Conservation (phyloP, 2,113 vertebrate genomes). For the Heloderma charlesbogerti region DNA sequence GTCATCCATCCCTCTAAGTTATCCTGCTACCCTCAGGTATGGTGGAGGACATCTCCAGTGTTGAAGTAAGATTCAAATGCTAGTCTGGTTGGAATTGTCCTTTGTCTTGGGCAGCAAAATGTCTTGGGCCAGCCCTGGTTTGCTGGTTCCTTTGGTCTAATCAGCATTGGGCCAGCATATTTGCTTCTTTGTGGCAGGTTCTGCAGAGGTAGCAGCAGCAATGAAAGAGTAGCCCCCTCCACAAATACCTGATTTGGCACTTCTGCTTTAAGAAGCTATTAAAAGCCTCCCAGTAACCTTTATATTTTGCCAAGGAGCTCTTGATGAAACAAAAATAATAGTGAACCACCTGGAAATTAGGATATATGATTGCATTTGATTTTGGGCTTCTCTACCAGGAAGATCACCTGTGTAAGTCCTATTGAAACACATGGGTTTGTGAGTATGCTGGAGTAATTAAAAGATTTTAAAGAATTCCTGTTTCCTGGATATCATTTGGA, state of each 20-base stretch:
- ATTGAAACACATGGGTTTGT: not conserved
- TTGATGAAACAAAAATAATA: conserved; percentile 76
- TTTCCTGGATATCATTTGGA: no score
- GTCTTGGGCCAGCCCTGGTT: not conserved
- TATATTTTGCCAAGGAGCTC: conserved; percentile 71
- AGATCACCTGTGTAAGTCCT: not conserved
- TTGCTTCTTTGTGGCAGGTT: not conserved
- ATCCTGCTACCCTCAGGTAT: no score
- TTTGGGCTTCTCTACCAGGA: not conserved
- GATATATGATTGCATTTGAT: conserved; percentile 65
- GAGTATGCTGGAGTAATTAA: not conserved
- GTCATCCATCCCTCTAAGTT: no score
- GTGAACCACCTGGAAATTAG: conserved; percentile 74
- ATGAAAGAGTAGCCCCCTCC: not conserved
- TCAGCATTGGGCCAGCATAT: not conserved
- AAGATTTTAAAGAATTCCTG: not conserved
- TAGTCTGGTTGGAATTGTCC: no score
- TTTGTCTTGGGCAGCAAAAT: not conserved
- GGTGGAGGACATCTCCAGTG: no score
- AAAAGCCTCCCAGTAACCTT: conserved; percentile 67
- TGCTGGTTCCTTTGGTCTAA: not conserved
- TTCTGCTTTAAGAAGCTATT: conserved; percentile 60
- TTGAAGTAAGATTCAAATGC: no score
- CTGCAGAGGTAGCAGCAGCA: not conserved
- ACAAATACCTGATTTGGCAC: not conserved